Conservation (phyloP, 2,888 invertebrate species). For the Loripinus fragilis region DNA sequence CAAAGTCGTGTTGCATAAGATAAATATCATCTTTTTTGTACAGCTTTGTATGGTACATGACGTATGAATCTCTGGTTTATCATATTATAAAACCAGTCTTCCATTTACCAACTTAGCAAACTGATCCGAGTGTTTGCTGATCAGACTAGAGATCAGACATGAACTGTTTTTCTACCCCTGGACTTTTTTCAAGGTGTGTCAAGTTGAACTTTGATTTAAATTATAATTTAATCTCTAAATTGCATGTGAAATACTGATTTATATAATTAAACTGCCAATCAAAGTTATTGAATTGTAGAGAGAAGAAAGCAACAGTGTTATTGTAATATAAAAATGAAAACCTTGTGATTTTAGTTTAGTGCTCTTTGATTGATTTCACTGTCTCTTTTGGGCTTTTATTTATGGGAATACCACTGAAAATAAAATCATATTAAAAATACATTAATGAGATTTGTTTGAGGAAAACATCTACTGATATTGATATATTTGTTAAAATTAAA, state of each 20-base stretch:
- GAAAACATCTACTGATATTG: background rate
- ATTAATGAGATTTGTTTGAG: constrained; percentile 2
- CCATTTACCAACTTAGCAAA: too few species aligned
- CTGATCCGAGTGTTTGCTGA: too few species aligned
- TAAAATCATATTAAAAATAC: constrained; percentile 8
- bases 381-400: background rate
- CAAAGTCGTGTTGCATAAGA: too few species aligned
- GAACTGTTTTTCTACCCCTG: too few species aligned
- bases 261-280: background rate
- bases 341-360: background rate
- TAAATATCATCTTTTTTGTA: too few species aligned
- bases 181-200: background rate
- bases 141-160: too few species aligned
- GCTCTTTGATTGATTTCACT: background rate
- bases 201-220: background rate
- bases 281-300: background rate
- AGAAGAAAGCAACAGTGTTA: constrained; percentile 4
- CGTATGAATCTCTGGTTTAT: too few species aligned
- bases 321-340: background rate
- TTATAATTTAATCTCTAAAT: background rate
- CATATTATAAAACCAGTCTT: too few species aligned
- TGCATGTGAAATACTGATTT: background rate
- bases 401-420: background rate
- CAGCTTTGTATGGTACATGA: too few species aligned
- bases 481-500: too few species aligned